Base-by-base conservation (phyloP, 1,140 invertebrate genomes). In the Nasonia giraulti region DNA sequence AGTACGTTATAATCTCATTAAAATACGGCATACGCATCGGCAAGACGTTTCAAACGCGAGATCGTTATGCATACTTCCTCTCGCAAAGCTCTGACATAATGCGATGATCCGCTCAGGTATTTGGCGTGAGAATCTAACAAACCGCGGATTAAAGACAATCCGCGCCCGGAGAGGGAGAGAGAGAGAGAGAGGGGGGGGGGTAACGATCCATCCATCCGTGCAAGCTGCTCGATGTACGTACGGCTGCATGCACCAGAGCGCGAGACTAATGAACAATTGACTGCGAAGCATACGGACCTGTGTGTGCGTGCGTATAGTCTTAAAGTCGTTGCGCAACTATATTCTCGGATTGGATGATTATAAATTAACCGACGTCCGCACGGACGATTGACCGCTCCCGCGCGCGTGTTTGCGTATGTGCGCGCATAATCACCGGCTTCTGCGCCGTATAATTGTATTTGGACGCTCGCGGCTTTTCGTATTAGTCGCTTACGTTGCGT, bases 251-350 rank as follows among this genome's bases (percentile, higher is more conserved):
- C 73, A 75, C 20, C 33, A 44, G 33, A 75, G 20, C 55, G 20
- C 55, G 12, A 40, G 17, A 37, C 27, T 75, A 75, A 75, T 75
- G 37, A 75, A 75, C 73, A 75, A 75, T 75, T 75, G 33, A 40
- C 33, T 20, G 37, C 10, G 68, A 2, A 44, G 73, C 37, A n/a
- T 40, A 62, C 2, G 50, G 33, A 33, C 33, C 8, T 10, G 33
- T 23, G 27, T 23, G 69, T 3, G 14, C 27, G 14, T 11, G n/a
- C 27, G 14, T 17, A 50, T 10, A n/a, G 55, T 62, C 55, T 75
- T 75, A 20, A 75, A 75, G 73, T 37, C 37, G 73, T 44, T 44
- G 37, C 37, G 14, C 37, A 75, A 75, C 73, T 75, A 75, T 20
- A 40, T 75, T 75, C 33, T 37, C 33, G 11, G 11, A 10, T 75